Evolutionary conservation across 2,888 invertebrate species (phyloP), one percentile per base, ranked within the genome.

Genomic region (Cephalotes varians): DNA sequence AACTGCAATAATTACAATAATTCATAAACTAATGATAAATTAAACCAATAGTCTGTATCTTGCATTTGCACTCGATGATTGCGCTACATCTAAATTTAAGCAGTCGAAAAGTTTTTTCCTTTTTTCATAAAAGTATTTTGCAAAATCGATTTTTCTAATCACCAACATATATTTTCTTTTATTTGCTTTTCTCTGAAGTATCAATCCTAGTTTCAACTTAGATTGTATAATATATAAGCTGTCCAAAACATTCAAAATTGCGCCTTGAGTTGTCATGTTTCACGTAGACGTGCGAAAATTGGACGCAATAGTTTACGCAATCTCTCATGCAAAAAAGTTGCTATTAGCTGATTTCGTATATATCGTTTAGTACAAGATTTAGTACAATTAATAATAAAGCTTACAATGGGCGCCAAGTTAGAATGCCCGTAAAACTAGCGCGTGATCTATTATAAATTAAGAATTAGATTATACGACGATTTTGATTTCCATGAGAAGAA

Each of bases 11-110:
- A 18, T 28, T 71, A 51, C 15, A 28, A 60, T 18, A 12, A 0
- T 62, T 37, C 37, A 31, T 15, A 37, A 71, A 28, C 12, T 49
- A 37, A 1, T 5, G 10, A 1, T 31, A 44, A 54, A 54, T 67
- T 44, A 34, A 37, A 44, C 5, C 15, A 40, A 6, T 44, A 34
- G 12, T 56, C 90, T 90, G 87, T 82, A 88, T 90, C 86, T 90
- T 91, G 86, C 88, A 85, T 15, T 40, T 88, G 87, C 90, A 87
- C 18, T 86, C 85, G 90, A 89, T 93, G 92, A 93, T 93, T 92
- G 92, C 92, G 86, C 92, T 92, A 92, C 91, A 92, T 92, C 85
- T 92, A 88, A 86, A 87, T 86, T 90, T 89, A 91, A 88, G 90
- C 88, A 89, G 85, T 90, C 74, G 74, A 90, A 88, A 81, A 85